A percentile compares a stretch with the other conserved stretches of the same genome.
These are phyloP conservation scores for Autographa gamma DNA, from an alignment of 2,888 invertebrate genomes.

Conservation along the genomic window DNA sequence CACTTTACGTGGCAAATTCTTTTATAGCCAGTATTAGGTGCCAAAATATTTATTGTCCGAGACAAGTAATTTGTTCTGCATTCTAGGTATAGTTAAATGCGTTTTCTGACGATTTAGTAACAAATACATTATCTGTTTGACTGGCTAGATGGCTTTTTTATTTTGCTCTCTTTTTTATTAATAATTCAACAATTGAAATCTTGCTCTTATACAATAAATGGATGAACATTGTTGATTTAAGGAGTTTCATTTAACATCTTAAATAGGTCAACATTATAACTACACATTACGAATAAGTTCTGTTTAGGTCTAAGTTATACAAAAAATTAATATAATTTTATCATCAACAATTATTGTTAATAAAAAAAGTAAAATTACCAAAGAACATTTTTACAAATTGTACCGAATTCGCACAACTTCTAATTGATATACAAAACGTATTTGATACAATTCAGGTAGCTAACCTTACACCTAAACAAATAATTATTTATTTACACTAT, in stretches of 20 bases:
- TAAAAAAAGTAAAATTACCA: not conserved
- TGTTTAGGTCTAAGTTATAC: not conserved
- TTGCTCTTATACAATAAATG: not conserved
- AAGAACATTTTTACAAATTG: not conserved
- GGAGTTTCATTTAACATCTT: too few species aligned
- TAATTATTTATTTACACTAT: not conserved
- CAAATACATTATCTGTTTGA: not conserved
- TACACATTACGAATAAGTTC: not conserved
- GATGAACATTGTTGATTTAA: not conserved
- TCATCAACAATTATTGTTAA: not conserved
- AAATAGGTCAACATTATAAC: too few species aligned
- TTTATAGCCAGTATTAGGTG: slow-evolving; percentile 21
- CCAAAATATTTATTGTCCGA: slow-evolving; percentile 25
- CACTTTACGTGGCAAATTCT: slow-evolving; percentile 13
- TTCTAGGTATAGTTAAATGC: not conserved
- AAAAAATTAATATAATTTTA: too few species aligned
- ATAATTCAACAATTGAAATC: not conserved
- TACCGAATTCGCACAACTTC: not conserved
- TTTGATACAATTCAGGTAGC: not conserved
- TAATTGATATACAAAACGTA: not conserved
- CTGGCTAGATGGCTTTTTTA: not conserved
- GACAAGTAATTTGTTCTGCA: slow-evolving; percentile 1
- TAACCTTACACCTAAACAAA: not conserved
- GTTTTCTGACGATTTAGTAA: not conserved
- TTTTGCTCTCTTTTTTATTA: not conserved